phyloP scores from a whole-genome alignment of 1,140 invertebrate species.

The Penaeus chinensis region DNA sequence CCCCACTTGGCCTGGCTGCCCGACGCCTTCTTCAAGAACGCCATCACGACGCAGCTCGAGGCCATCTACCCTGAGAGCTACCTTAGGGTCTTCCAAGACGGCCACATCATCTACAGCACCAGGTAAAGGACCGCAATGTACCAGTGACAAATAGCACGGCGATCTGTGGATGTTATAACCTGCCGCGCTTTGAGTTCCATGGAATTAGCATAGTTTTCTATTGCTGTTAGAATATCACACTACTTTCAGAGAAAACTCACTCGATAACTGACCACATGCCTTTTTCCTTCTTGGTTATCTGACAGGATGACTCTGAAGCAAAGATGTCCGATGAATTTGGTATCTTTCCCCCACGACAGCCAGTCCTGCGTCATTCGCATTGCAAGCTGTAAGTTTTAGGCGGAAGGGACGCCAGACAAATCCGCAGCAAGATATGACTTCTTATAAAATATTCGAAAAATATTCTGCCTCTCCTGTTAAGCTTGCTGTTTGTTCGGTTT shows the following conservation, averaged over 20 bases:
- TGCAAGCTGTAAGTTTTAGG: slow-evolving; percentile 52
- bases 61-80: slow-evolving; percentile 40
- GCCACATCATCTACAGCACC: slow-evolving; percentile 35
- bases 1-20: slow-evolving; percentile 57
- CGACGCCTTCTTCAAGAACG: slow-evolving; percentile 55
- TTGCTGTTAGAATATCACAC: too few species aligned
- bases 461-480: too few species aligned
- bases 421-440: too few species aligned
- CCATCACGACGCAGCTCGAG: slow-evolving; percentile 28
- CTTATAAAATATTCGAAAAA: too few species aligned
- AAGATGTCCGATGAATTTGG: slow-evolving; percentile 51
- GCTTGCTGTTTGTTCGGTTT: too few species aligned
- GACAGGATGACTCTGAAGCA: slow-evolving; percentile 33
- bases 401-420: neutral
- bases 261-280: too few species aligned
- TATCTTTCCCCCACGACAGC: slow-evolving; percentile 46
- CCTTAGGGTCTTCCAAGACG: slow-evolving; percentile 29
- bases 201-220: too few species aligned
- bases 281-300: neutral
- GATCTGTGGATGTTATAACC: too few species aligned
- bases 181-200: too few species aligned
- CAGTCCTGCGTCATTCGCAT: slow-evolving; percentile 47
- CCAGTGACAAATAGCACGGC: too few species aligned
- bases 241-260: too few species aligned
- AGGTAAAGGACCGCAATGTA: slow-evolving; percentile 5